Evolutionary conservation across 2,888 invertebrate species (phyloP), one percentile per base, ranked within the genome.

Genomic region (Lasioglossum vierecki): DNA sequence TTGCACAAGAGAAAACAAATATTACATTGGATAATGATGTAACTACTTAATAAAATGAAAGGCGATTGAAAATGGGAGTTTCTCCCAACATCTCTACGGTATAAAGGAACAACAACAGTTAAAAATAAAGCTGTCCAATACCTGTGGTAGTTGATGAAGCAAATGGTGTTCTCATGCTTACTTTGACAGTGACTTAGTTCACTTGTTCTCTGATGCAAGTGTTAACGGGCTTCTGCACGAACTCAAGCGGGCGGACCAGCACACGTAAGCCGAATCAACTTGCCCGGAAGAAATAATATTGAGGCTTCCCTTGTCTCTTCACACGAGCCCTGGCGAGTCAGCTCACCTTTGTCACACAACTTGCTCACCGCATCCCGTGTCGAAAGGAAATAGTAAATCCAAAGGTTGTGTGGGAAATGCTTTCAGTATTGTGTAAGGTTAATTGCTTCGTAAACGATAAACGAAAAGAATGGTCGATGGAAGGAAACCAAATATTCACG

Each of bases 221-320:
- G 68, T 68, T 68, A 41, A 39, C 35, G 41, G 22, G 41, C 39
- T 68, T 41, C n/a, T 11, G 41, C 35, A 68, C 39, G 39, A 68
- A 68, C 41, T 41, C n/a, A 1, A 1, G 35, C 68, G 4, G 9
- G 35, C 68, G 39, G 22, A 22, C 68, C 39, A 2, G 41, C 68
- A 22, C 68, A n/a, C 68, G 68, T 41, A 68, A 68, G 68, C 39
- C 41, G 41, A 68, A 68, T 39, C 66, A 68, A 68, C 66, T 68
- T 18, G 35, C 39, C 68, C 39, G 39, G 39, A 68, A 68, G 68
- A 68, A 68, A 68, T 68, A 68, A 68, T 68, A 68, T 68, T 68
- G 68, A 41, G n/a, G 39, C 41, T 68, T 68, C 68, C 35, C 68
- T 22, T 68, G 68, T 68, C 68, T 22, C 41, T 41, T 68, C 68